Evolutionary conservation across 2,113 vertebrate species (phyloP).

Genomic region (Geococcyx californianus): DNA sequence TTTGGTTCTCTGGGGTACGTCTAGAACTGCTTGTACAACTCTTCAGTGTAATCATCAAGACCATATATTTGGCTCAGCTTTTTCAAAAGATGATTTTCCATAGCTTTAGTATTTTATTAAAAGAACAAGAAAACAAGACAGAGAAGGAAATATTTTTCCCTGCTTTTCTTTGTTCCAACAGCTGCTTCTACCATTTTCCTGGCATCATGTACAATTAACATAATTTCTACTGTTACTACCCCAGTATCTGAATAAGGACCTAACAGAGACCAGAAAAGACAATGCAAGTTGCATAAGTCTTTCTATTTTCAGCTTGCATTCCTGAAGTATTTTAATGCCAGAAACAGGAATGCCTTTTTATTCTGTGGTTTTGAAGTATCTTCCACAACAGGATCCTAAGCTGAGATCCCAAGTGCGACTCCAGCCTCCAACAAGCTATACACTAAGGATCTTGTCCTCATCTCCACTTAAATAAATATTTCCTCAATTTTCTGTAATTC

Average conservation of each 20-base stretch:
- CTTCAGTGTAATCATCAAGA: not conserved
- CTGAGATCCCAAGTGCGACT: not conserved
- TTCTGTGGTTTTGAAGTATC: not conserved
- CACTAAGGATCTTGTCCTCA: not conserved
- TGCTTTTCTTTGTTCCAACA: not conserved
- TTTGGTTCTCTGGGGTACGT: not conserved
- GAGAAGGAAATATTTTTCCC: not conserved
- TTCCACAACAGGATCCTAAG: not conserved
- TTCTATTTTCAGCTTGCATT: not conserved
- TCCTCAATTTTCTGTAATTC: not conserved
- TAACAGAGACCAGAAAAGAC: not conserved
- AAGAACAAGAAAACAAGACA: not conserved
- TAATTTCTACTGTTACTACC: not conserved
- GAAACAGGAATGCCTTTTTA: not conserved
- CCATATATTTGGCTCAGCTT: not conserved
- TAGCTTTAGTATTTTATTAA: not conserved
- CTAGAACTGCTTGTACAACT: not conserved
- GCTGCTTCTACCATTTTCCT: not conserved
- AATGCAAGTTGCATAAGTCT: not conserved
- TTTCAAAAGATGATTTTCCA: not conserved
- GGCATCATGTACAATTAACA: not conserved
- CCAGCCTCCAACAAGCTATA: not conserved
- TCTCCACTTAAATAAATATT: not conserved
- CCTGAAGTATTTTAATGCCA: not conserved
- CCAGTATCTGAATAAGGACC: not conserved